Evolutionary conservation across 2,113 vertebrate genomes (phyloP), one percentile per base, ranked within the genome.

Genomic region (Bufo gargarizans): DNA sequence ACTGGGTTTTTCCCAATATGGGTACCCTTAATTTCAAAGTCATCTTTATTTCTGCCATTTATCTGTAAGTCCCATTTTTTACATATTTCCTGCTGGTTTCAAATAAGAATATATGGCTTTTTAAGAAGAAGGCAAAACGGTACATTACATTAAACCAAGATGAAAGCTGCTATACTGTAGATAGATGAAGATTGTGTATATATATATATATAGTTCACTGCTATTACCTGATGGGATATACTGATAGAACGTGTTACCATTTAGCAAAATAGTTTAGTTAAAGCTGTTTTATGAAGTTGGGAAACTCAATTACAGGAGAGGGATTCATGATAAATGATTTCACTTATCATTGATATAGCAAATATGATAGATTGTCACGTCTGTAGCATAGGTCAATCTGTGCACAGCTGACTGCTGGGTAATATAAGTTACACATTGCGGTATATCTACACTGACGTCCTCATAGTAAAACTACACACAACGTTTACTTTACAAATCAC

Each of bases 21-120:
- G 43, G 69, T 45, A 17, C 71, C 71, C 14, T 74, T 43, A 71
- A 71, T 71, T 22, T 71, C 6, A n/a, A 4, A 43, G 45, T 16
- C 14, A 17, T 43, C 4, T 71, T 71, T 13, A 71, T 22, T 69
- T 69, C 11, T 71, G 67, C 11, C 33, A 71, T 43, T 43, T 71
- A 43, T 71, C 67, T 71, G 33, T 43, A 71, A 22, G 8, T 45
- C 2, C 11, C 1, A 71, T 47, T 74, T 49, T 47, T 74, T 19
- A 6, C 0, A 74, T 19, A 19, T 76, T 61, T 61, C 45, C 9
- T 77, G 84, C 55, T 86, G 72, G 55, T 76, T 77, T 63, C 0
- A 22, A 59, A n/a, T 7, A 78, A 50, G 13, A 69, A 49, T 67
- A 61, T 86, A 86, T 86, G 85, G 85, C 85, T 86, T 79, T n/a